Evolutionary conservation across 1,140 invertebrate genomes (phyloP), one percentile per base, ranked within the genome.

Genomic region (Prorops nasuta): DNA sequence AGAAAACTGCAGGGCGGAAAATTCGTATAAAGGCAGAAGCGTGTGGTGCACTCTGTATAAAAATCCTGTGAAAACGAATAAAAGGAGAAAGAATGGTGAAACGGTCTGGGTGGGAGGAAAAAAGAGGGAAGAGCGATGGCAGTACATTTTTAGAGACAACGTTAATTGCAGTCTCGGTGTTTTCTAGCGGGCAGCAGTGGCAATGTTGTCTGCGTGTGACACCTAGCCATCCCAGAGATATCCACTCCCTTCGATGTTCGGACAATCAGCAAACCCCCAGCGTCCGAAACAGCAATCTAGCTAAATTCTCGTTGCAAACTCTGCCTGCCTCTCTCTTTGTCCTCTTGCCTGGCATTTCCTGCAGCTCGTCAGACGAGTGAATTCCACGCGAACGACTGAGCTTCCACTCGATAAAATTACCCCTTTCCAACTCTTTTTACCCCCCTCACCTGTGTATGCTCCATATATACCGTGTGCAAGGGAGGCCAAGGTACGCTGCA

Each of bases 151-250:
- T 32, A 55, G 53, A 51, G 56, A 54, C 49, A 54, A 51, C 46
- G 51, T 56, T 69, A 71, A 71, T 71, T 69, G 66, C 60, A 65
- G 60, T 64, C 66, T 61, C 58, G 58, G 46, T 62, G 62, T 67
- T 67, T 61, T 50, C 45, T 56, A 49, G 38, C 51, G 53, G n/a
- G 54, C 49, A 55, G 58, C 46, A 37, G 57, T 49, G 49, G 24
- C 7, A 12, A 46, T 37, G 35, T 44, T 56, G 58, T 60, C 66
- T 71, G 68, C 28, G 49, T 44, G 54, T 69, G 68, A 71, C 68
- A 69, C 65, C 63, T 60, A 52, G 46, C 43, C 24, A 39, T 38
- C 34, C 18, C 35, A 17, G n/a, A 3, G 14, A 15, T 20, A 8
- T 16, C 32, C 15, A 49, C 15, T 36, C 28, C n/a, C 32, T 31